These are phyloP conservation scores for Gymnopithys bicolor DNA, from an alignment of 2,797 vertebrate genomes.

Conservation along the genomic window DNA sequence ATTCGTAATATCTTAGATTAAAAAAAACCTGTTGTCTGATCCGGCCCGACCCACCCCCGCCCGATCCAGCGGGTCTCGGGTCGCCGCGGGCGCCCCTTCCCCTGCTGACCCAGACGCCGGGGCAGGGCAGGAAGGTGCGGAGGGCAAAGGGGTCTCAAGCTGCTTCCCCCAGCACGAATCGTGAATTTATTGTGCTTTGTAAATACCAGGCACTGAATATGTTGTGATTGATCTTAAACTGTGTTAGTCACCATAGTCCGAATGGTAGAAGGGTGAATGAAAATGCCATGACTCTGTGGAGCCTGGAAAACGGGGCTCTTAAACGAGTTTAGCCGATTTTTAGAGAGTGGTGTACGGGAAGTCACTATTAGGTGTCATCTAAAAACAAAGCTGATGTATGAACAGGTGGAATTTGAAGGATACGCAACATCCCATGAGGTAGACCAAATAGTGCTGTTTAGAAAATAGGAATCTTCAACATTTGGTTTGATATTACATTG, in stretches of 20 bases:
- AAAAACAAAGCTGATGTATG: neutral
- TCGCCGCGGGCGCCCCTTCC: neutral
- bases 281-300: neutral
- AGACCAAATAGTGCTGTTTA: neutral
- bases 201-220: neutral
- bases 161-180: fast-evolving
- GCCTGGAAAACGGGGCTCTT: neutral
- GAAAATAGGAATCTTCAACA: neutral
- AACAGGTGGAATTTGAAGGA: neutral
- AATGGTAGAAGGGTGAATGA: neutral
- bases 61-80: neutral
- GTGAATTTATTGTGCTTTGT: neutral
- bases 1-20: neutral
- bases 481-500: neutral
- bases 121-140: fast-evolving
- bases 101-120: neutral
- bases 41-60: neutral
- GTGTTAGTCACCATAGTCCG: neutral
- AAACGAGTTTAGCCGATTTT: neutral
- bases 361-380: neutral
- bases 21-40: neutral
- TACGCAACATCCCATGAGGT: neutral
- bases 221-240: neutral
- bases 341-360: neutral
- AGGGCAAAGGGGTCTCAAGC: fast-evolving